Evolutionary conservation across 2,113 vertebrate genomes (phyloP), one percentile per base, ranked within the genome.

Genomic region (Neofelis nebulosa): DNA sequence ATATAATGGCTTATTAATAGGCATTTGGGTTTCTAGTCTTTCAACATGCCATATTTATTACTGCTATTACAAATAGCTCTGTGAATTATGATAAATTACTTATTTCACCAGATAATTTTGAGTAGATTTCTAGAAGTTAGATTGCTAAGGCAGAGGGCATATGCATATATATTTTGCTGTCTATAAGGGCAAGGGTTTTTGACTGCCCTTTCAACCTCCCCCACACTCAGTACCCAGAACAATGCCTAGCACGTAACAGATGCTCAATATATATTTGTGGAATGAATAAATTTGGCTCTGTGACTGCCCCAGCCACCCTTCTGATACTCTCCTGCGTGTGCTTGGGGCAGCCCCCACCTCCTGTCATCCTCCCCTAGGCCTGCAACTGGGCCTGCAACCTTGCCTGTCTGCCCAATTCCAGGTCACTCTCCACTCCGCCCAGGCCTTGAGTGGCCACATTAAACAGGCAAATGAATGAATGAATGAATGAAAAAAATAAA

Each of bases 101-200:
- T 82, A 92, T 36, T 94, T 95, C 78, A 73, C 25, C 50, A 79
- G 61, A 87, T 61, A 88, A 95, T 15, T 97, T n/a, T 86, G 81
- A 91, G 45, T 57, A 86, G 79, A 74, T 91, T 96, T 73, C 63
- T 73, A 93, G 50, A 83, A 73, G 92, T 14, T 65, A 27, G 41
- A 82, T 36, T 93, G 41, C 84, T 81, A 82, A 85, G 61, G 52
- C 55, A 93, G 41, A 91, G 31, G 78, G 63, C 12, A 94, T 83
- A 82, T 50, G 52, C 14, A 83, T 36, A 84, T 61, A n/a, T 27
- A 76, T 80, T 87, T 76, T 82, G 65, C 29, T 84, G 19, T 66
- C 9, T 94, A 29, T 61, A 45, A 68, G 71, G 57, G 45, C 68
- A 52, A 52, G 45, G 38, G 71, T 36, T 92, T 84, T 21, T 84